Evolutionary conservation across 2,888 invertebrate species (phyloP).

Genomic region (Apamea anceps): DNA sequence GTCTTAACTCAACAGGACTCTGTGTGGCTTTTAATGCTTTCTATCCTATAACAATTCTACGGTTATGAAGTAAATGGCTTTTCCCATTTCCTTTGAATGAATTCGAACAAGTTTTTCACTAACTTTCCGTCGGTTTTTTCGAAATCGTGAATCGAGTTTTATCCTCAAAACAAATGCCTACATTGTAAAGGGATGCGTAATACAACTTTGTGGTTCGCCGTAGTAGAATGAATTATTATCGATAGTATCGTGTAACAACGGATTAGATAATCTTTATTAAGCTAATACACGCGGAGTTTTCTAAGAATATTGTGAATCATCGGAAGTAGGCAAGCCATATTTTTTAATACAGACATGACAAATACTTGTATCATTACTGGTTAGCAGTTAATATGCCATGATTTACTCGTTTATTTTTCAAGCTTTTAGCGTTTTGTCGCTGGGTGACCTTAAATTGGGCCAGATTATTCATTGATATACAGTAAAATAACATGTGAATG

Average conservation of each 20-base stretch:
- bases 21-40: neutral
- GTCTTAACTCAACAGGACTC: neutral
- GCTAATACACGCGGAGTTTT: constrained; percentile 49
- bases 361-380: constrained; percentile 47
- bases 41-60: neutral
- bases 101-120: neutral
- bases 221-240: constrained; percentile 38
- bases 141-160: neutral
- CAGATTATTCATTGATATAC: constrained; percentile 11
- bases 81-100: neutral
- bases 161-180: constrained; percentile 6
- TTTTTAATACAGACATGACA: constrained; percentile 57
- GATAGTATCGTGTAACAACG: constrained; percentile 47
- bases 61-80: constrained; percentile 3
- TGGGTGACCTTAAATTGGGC: neutral
- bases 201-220: constrained; percentile 33
- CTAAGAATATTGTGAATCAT: constrained; percentile 66
- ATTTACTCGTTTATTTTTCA: constrained; percentile 42
- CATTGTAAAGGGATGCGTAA: constrained; percentile 31
- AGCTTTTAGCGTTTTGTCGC: constrained; percentile 19
- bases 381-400: constrained; percentile 39
- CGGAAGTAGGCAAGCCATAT: constrained; percentile 65
- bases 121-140: neutral
- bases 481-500: constrained; percentile 3
- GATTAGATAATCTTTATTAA: constrained; percentile 65